Evolutionary conservation across 2,888 invertebrate species (phyloP), one percentile per base, ranked within the genome.

Genomic region (Pterostichus niger): DNA sequence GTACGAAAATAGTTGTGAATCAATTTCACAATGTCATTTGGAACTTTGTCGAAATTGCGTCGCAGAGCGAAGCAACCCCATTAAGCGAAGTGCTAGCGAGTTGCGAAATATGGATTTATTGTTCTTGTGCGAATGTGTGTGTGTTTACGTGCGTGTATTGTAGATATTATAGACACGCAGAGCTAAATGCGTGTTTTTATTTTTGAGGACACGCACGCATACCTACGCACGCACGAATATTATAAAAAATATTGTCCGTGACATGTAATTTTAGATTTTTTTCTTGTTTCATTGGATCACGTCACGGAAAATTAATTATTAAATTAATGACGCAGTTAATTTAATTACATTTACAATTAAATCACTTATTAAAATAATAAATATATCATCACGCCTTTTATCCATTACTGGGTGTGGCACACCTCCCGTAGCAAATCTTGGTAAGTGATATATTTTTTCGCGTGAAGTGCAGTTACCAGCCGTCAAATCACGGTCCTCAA

Each of bases 121-220:
- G 68, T 71, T 64, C 35, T 71, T 71, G 68, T 71, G 68, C 44
- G 44, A 71, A 71, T 44, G 44, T 56, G 15, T 56, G 15, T 56
- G 7, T 17, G 15, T 40, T 35, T 64, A 9, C 44, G 44, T 71
- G 17, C 68, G 44, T 71, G 68, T 44, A 17, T 40, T 71, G 44
- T 44, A 13, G 68, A 71, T 71, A 71, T 71, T 71, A 71, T 40
- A 71, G 68, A 24, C 68, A 71, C 68, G 68, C 68, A 71, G 40
- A 71, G 15, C 44, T 40, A 40, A 71, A 71, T 71, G 68, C 68
- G 68, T 71, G 44, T 71, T 71, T 71, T 13, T 52, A 44, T 71
- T 17, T 71, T 71, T 71, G 13, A 71, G 44, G 68, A 54, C 76
- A 76, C 75, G 75, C 49, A 75, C 75, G 49, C 44, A 73, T 52